These are phyloP conservation scores for Hemicentrotus pulcherrimus DNA, from an alignment of 35 echinoderm and acorn worm genomes.

Conservation along the genomic window DNA sequence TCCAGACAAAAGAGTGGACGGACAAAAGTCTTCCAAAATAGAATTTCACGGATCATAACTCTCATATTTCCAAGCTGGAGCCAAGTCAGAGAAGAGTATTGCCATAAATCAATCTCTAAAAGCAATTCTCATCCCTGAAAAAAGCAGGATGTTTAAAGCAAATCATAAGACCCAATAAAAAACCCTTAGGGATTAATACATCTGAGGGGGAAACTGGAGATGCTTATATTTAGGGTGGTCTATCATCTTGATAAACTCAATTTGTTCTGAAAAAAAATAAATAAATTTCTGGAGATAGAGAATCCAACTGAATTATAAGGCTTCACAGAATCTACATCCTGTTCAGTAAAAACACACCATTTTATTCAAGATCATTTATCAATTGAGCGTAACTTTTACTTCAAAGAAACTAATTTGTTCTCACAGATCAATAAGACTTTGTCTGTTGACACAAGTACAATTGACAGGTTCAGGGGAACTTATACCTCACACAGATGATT, in stretches of 20 bases:
- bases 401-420: not conserved
- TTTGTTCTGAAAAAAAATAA: not conserved
- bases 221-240: slow-evolving; percentile 3
- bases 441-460: not conserved
- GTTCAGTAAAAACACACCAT: not conserved
- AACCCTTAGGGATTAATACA: not conserved
- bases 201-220: not conserved
- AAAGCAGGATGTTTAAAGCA: not conserved
- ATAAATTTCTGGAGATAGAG: not conserved
- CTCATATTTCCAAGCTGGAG: slow-evolving; percentile 9
- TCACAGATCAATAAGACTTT: too few relatives aligned
- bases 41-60: slow-evolving; percentile 8
- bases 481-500: too few relatives aligned
- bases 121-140: not conserved
- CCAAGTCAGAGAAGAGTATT: not conserved
- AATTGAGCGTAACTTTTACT: not conserved
- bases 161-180: not conserved
- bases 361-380: not conserved
- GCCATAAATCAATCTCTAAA: not conserved
- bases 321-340: not conserved
- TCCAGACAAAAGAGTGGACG: too few relatives aligned
- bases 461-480: not conserved
- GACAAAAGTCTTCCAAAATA: not conserved
- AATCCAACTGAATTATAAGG: not conserved
- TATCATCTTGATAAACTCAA: not conserved